Base-by-base conservation (phyloP, 2,113 vertebrate species). In the Carollia perspicillata region DNA sequence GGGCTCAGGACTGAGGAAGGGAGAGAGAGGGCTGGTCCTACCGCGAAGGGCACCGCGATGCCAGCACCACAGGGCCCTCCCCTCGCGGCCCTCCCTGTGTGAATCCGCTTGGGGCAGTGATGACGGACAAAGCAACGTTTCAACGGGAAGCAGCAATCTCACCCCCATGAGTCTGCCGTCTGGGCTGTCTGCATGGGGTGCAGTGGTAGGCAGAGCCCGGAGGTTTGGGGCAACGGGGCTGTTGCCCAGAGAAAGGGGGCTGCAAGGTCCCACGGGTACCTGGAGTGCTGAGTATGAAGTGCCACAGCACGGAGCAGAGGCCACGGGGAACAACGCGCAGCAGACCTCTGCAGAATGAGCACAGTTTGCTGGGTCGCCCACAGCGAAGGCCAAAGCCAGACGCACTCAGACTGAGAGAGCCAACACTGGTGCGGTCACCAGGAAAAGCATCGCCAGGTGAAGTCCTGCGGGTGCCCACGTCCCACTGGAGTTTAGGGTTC, bases 311-410 rank as follows among this genome's bases (percentile, higher is more conserved):
- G 78, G 4, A 69, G 77, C 0, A 22, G 30, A 92, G 79, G 69
- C 84, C 49, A 42, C 65, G 68, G 47, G 89, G 94, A 83, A 5
- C 49, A 77, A 84, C 35, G 93, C 84, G 42, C 53, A 69, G 58
- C 1, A 81, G 89, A 96, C 84, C 95, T 87, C 60, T 18, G 68
- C 0, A 84, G 81, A 95, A 93, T 78, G 65, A 89, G 65, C 12
- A 81, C 40, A 75, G 53, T 33, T 47, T 71, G 74, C 83, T 83
- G 77, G 79, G 1, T 65, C 69, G 42, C 40, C 33, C 1, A 12
- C 20, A 26, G 33, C 35, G 71, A 95, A 80, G 77, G 94, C 96
- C 71, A 26, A 79, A 95, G 83, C 60, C 49, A 42, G 42, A 11
- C 4, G 42, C 17, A 53, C 66, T 71, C 63, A 95, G 55, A 28